Conservation (phyloP, 2,888 invertebrate species). For the Chaitophorus viminalis region DNA sequence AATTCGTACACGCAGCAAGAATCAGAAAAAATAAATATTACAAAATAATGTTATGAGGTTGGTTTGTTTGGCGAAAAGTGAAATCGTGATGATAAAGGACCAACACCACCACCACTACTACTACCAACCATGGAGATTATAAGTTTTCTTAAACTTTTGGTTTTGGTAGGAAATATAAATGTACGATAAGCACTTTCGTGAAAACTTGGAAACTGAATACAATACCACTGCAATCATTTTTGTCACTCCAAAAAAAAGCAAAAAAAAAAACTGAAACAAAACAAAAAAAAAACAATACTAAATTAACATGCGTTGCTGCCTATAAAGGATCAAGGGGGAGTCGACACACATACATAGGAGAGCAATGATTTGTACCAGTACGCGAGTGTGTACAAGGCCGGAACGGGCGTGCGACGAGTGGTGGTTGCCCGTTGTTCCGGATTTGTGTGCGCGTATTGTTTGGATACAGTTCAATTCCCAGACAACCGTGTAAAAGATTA, state of each 20-base stretch:
- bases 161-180: neutral
- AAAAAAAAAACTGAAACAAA: neutral
- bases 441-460: neutral
- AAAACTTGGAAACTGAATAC: conserved; percentile 1
- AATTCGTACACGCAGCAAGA: neutral
- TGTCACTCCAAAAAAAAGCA: neutral
- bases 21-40: neutral
- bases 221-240: neutral
- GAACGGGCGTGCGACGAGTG: neutral
- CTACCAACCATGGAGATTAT: neutral
- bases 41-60: neutral
- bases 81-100: neutral
- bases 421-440: neutral
- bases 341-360: neutral
- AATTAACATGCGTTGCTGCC: neutral
- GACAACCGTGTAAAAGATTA: neutral
- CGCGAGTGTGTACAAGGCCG: neutral
- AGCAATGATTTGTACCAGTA: too few species aligned
- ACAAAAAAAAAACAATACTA: neutral
- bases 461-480: neutral
- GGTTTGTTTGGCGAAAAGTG: neutral
- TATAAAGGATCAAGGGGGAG: neutral
- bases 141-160: neutral
- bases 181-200: neutral
- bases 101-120: too few species aligned